phyloP scores from a whole-genome alignment of 37 sponge, comb jelly and placozoan species.

The Ephydatia muelleri region DNA sequence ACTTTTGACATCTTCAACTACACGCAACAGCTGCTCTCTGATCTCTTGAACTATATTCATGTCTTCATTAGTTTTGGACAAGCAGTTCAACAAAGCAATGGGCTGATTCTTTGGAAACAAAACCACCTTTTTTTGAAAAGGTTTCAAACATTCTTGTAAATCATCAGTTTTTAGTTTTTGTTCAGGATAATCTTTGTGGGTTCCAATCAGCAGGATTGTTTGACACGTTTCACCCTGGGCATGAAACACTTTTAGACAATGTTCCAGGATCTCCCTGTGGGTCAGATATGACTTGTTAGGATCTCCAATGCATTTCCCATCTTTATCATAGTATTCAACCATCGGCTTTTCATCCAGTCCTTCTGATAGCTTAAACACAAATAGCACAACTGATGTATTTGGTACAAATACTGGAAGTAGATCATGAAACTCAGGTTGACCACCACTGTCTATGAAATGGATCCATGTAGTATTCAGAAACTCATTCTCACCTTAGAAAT shows the following conservation, averaged over 20 bases:
- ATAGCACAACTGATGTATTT: constrained; percentile 2
- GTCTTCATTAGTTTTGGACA: neutral
- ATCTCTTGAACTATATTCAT: neutral
- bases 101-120: neutral
- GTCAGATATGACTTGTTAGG: neutral
- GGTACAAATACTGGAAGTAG: neutral
- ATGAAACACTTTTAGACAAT: neutral
- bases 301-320: neutral
- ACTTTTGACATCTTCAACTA: neutral
- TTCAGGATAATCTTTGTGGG: neutral
- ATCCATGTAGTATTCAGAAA: neutral
- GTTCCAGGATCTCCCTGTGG: neutral
- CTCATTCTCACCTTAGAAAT: neutral
- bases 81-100: neutral
- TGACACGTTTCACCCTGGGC: neutral
- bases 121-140: neutral
- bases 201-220: neutral
- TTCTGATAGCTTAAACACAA: constrained; percentile 21
- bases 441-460: constrained; percentile 28
- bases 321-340: constrained; percentile 9
- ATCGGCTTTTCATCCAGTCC: constrained; percentile 9
- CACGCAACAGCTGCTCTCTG: neutral
- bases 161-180: neutral
- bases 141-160: neutral
- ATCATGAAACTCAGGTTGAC: constrained; percentile 23